phyloP scores from a whole-genome alignment of 2,797 vertebrate species.

The Darevskia mixta region DNA sequence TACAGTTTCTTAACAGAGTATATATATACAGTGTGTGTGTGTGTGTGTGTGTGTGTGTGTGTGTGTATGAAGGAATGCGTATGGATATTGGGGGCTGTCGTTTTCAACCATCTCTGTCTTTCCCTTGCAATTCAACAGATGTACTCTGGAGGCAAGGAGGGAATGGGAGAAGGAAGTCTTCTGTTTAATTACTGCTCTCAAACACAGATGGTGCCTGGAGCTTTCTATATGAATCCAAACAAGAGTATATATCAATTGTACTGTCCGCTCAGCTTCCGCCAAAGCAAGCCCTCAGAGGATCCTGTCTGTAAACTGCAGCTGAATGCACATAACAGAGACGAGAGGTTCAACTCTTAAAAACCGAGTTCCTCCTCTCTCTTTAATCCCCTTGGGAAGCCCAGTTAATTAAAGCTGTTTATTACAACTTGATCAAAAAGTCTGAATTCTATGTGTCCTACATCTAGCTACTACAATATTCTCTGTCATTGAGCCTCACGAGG shows the following conservation, averaged over 20 bases:
- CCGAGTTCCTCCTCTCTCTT: slow-evolving; percentile 63
- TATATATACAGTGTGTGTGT: too few species aligned
- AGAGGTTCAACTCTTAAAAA: slow-evolving; percentile 73
- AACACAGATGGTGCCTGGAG: slow-evolving; percentile 43
- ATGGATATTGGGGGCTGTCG: not conserved
- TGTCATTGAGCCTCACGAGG: slow-evolving; percentile 76
- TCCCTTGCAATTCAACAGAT: slow-evolving; percentile 25
- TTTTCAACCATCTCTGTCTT: not conserved
- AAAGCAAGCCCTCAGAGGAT: slow-evolving; percentile 42
- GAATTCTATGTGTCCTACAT: slow-evolving; percentile 79
- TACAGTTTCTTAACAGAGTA: not conserved
- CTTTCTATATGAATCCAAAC: slow-evolving; percentile 44
- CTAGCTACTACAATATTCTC: slow-evolving; percentile 79
- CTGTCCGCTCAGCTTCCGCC: slow-evolving; percentile 37
- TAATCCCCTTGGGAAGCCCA: slow-evolving; percentile 70
- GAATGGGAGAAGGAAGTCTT: slow-evolving; percentile 31
- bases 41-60: too few species aligned
- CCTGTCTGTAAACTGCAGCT: slow-evolving; percentile 60
- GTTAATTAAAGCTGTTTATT: slow-evolving; percentile 83
- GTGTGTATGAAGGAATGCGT: too few species aligned
- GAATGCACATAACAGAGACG: slow-evolving; percentile 56
- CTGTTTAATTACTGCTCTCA: slow-evolving; percentile 56
- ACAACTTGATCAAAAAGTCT: slow-evolving; percentile 80
- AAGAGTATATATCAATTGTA: slow-evolving; percentile 55
- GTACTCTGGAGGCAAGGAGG: slow-evolving; percentile 21